Base-by-base conservation (phyloP, 2,888 invertebrate species). In the Eumacrocentrus americanus region DNA sequence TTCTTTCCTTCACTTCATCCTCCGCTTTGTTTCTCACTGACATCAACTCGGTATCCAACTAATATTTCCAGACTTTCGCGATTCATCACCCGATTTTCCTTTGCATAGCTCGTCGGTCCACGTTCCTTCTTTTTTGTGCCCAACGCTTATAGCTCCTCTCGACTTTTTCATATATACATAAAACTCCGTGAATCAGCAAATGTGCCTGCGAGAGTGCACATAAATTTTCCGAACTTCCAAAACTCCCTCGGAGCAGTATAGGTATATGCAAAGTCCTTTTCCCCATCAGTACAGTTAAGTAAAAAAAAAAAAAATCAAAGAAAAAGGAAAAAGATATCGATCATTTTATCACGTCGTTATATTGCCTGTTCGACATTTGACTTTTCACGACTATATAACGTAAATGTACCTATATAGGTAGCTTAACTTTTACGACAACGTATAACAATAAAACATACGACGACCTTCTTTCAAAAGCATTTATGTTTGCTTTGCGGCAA, bases 361-460 rank as follows among this genome's bases (percentile, higher is more conserved):
- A 40, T 16, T 6, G 9, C 7, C 4, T 11, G 22, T 6, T 12
- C 23, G 23, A 46, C 46, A 18, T 42, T 34, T 48, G 29, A 48
- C 25, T 29, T 29, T 34, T 16, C 1, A 5, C 20, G 22, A n/a
- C 2, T 18, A 44, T 44, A 44, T 20, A 16, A 44, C 5, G 20
- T 16, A 18, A 11, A 20, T 50, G 35, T 29, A 35, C 11, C 16
- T 35, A 35, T 11, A 50, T 35, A 23, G 38, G 12, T n/a, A 37
- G 14, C 23, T 20, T 25, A 40, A 63, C 47, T 59, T 69, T 69
- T 67, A 69, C 65, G 67, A 67, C 60, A 50, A 25, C 60, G n/a
- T n/a, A n/a, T n/a, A n/a, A n/a, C n/a, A n/a, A 60, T 69, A 64
- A 69, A 69, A 65, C 60, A 61, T 65, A 67, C 61, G 58, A 58